A percentile compares a stretch with the other conserved stretches of the same genome.
phyloP scores from a whole-genome alignment of 92 coral and sea anemone species.

The Palythoa caribaeorum region DNA sequence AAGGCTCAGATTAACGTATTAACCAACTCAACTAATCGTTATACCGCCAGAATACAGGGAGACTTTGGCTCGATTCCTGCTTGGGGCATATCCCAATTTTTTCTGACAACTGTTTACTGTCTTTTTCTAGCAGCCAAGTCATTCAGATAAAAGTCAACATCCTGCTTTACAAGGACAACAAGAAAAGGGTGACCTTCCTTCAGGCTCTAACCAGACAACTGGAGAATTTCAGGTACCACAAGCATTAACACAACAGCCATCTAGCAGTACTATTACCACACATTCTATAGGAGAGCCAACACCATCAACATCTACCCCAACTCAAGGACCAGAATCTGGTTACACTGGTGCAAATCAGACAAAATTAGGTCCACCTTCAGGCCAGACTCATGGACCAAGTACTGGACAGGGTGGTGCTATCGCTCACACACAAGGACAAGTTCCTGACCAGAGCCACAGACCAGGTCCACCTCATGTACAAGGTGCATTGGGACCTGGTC shows the following conservation, averaged over 20 bases:
- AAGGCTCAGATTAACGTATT: too few relatives aligned
- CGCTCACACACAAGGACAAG: background rate
- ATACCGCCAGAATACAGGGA: too few relatives aligned
- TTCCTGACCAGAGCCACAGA: background rate
- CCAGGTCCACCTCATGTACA: slow-evolving; percentile 26
- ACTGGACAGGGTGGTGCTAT: background rate
- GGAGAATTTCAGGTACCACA: slow-evolving; percentile 20
- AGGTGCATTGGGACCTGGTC: slow-evolving; percentile 11
- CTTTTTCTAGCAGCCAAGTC: slow-evolving; percentile 8
- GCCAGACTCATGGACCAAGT: background rate
- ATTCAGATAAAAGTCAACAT: slow-evolving; percentile 29
- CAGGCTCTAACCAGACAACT: background rate
- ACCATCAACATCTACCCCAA: background rate
- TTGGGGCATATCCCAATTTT: too few relatives aligned
- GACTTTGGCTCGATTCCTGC: too few relatives aligned
- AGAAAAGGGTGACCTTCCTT: slow-evolving; percentile 6
- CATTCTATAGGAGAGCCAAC: background rate
- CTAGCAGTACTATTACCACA: background rate
- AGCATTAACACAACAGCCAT: slow-evolving; percentile 5
- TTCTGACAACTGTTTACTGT: too few relatives aligned
- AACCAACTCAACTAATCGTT: too few relatives aligned
- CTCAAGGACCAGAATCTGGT: slow-evolving; percentile 7
- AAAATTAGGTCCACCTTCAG: background rate
- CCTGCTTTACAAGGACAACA: slow-evolving; percentile 15
- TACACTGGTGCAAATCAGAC: background rate